phyloP scores from a whole-genome alignment of 2,888 invertebrate species.

The Camponotus fellah region DNA sequence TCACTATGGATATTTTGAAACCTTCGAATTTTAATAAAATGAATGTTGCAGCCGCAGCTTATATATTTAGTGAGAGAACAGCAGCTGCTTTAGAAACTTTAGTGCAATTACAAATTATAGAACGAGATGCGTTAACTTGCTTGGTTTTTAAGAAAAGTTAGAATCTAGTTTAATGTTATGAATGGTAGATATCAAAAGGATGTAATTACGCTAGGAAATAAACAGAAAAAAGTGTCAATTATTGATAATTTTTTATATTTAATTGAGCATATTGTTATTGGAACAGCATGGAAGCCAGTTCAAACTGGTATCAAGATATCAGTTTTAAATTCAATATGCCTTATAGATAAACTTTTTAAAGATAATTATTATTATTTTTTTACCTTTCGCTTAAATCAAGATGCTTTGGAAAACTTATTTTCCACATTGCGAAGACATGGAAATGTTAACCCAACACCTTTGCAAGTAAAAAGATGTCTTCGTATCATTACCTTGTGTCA shows the following conservation, averaged over 20 bases:
- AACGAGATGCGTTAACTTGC: conserved; percentile 1
- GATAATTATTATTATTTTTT: no score
- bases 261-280: conserved; percentile 14
- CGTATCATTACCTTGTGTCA: not conserved
- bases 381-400: no score
- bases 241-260: conserved; percentile 11
- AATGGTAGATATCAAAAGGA: conserved; percentile 11
- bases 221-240: conserved; percentile 3
- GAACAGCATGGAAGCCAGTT: conserved; percentile 28
- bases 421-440: conserved; percentile 16
- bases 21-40: not conserved
- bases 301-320: conserved; percentile 31
- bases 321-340: not conserved
- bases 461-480: conserved; percentile 18
- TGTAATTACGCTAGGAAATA: conserved; percentile 11
- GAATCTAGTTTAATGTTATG: conserved; percentile 13
- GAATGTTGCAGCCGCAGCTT: not conserved
- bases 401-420: no score
- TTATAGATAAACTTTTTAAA: not conserved
- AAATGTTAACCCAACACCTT: conserved; percentile 24
- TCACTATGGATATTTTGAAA: not conserved
- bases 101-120: conserved; percentile 10
- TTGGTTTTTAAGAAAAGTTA: no score
- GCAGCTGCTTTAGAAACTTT: conserved; percentile 28
- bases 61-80: conserved; percentile 20